These are phyloP conservation scores for Hermaeophaga mercurialis DNA, from an alignment of 2,888 invertebrate species.

Conservation along the genomic window DNA sequence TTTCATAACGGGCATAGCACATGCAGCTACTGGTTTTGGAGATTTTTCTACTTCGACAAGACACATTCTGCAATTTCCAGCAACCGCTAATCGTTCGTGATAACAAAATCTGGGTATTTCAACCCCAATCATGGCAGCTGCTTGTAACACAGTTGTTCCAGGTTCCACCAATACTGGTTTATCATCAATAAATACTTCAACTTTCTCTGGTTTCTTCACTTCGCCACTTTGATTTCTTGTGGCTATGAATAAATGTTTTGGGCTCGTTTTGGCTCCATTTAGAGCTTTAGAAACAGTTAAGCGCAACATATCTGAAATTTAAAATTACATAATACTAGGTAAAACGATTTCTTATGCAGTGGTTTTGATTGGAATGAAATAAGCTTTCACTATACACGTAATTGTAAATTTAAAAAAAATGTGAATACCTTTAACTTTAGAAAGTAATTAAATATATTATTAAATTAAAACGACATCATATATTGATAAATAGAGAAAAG, in stretches of 20 bases:
- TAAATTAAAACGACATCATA: constrained; percentile 17
- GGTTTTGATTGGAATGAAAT: not conserved
- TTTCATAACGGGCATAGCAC: constrained; percentile 99
- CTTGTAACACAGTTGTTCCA: constrained; percentile 96
- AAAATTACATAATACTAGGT: constrained; percentile 32
- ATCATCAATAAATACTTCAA: constrained; percentile 98
- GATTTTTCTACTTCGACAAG: constrained; percentile 99
- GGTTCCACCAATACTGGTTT: constrained; percentile 92
- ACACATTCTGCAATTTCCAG: constrained; percentile 99
- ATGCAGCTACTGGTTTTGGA: constrained; percentile 97
- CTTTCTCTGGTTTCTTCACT: constrained; percentile 64
- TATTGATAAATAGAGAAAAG: constrained; percentile 8
- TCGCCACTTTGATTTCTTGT: constrained; percentile 46
- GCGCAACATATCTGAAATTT: constrained; percentile 69
- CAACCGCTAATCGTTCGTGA: constrained; percentile 96
- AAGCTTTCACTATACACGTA: not conserved
- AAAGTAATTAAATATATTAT: constrained; percentile 6
- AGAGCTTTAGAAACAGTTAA: constrained; percentile 74
- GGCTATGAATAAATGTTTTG: constrained; percentile 46
- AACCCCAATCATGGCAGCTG: constrained; percentile 91
- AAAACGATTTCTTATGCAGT: not conserved
- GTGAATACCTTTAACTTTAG: constrained; percentile 8
- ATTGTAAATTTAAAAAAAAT: not conserved
- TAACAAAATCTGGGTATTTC: constrained; percentile 99
- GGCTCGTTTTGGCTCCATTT: constrained; percentile 51